Percentiles rank a stretch among this genome's conserved stretches.
These are phyloP conservation scores for Sanderia malayensis DNA, from an alignment of 30 jellyfish, hydroid and myxozoan genomes.

Conservation along the genomic window DNA sequence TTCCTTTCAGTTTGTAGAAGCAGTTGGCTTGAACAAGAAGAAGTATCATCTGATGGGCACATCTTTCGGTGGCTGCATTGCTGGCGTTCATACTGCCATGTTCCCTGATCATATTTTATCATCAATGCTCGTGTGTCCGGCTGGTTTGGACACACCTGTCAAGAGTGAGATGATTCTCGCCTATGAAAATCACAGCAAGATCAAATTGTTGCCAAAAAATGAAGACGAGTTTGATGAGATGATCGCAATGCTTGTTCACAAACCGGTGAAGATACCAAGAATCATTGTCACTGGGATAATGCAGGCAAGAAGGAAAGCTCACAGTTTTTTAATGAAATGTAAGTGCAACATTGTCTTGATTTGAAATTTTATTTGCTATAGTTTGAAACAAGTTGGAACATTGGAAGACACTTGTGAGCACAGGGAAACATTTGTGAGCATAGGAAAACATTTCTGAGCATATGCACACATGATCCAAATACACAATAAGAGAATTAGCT, in stretches of 20 bases:
- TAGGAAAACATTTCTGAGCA: too few species aligned
- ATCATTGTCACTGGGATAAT: constrained; percentile 52
- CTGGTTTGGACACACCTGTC: constrained; percentile 57
- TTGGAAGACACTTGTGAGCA: too few species aligned
- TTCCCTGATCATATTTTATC: constrained; percentile 41
- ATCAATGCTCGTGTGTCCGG: constrained; percentile 59
- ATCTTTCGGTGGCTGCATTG: constrained; percentile 73
- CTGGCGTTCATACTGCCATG: constrained; percentile 72
- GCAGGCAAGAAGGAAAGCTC: constrained; percentile 61
- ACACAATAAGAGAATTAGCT: too few species aligned
- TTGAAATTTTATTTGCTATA: too few species aligned
- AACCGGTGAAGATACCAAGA: constrained; percentile 54
- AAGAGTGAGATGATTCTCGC: constrained; percentile 28
- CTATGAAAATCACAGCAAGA: constrained; percentile 30
- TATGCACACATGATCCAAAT: too few species aligned
- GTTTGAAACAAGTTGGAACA: too few species aligned
- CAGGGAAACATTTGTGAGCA: too few species aligned
- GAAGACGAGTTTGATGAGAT: constrained; percentile 49
- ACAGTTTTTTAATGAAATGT: constrained; percentile 48
- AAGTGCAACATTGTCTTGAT: too few species aligned
- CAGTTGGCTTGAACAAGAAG: constrained; percentile 48
- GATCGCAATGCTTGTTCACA: constrained; percentile 51
- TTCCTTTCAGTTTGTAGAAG: constrained; percentile 65
- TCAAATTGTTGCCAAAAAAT: constrained; percentile 52
- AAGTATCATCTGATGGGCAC: constrained; percentile 70